Percentiles rank a stretch among this genome's conserved stretches.
Evolutionary conservation across 2,113 vertebrate species (phyloP).

Genomic region (Anser brachyrhynchus): DNA sequence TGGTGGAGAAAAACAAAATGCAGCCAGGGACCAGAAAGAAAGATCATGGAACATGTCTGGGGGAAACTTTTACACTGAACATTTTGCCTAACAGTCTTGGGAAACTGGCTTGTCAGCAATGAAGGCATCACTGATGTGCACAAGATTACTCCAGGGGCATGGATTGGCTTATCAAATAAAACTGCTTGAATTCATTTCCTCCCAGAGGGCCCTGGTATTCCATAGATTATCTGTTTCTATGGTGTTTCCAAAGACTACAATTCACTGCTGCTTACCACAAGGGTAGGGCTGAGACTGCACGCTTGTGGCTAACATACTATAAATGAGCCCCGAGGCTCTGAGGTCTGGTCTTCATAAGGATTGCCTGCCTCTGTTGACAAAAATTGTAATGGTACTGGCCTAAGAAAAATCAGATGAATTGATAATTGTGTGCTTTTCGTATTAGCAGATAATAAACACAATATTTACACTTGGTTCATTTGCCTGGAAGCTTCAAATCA

Average conservation of each 20-base stretch:
- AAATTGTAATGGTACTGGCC: neutral
- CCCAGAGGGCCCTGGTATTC: neutral
- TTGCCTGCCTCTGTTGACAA: neutral
- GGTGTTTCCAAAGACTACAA: neutral
- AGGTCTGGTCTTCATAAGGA: neutral
- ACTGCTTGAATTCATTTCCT: neutral
- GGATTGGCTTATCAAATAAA: neutral
- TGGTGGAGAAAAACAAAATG: neutral
- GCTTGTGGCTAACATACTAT: neutral
- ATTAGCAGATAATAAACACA: slow-evolving; percentile 27
- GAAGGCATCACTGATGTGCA: neutral
- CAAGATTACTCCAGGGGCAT: neutral
- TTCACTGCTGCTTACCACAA: neutral
- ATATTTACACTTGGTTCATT: neutral
- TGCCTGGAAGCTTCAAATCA: slow-evolving; percentile 8
- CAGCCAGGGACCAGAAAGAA: neutral
- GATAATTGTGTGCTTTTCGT: neutral
- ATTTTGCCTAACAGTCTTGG: neutral
- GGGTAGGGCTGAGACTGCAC: neutral
- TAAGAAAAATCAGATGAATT: neutral
- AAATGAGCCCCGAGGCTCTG: neutral
- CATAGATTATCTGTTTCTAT: neutral
- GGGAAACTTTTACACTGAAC: neutral
- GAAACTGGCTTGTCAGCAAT: neutral
- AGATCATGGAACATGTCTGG: neutral